Evolutionary conservation across 2,113 vertebrate genomes (phyloP).

Genomic region (Aegypius monachus): DNA sequence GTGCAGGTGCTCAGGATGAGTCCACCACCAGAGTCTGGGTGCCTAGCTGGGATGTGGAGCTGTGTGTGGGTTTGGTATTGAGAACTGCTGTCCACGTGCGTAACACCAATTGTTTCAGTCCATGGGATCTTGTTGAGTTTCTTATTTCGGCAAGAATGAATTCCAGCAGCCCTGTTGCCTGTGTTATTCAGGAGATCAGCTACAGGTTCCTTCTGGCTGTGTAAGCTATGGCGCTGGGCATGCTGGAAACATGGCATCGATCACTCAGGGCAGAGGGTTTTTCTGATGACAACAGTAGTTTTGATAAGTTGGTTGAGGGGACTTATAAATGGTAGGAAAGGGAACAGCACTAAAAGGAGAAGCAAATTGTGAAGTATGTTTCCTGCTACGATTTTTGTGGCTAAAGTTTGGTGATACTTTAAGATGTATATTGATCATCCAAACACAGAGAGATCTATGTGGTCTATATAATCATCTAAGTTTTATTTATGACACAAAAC

Average conservation of each 20-base stretch:
- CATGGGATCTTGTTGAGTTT: not conserved
- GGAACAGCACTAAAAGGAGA: not conserved
- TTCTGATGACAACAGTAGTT: not conserved
- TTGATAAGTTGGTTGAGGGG: not conserved
- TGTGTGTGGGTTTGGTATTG: rapidly evolving
- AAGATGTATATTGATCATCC: not conserved
- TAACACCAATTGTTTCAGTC: not conserved
- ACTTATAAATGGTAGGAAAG: not conserved
- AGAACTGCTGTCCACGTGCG: rapidly evolving
- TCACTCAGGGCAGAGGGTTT: not conserved
- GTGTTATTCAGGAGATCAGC: not conserved
- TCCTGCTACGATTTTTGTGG: not conserved
- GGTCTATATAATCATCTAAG: not conserved
- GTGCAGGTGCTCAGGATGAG: not conserved
- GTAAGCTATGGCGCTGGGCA: not conserved
- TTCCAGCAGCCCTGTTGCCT: not conserved
- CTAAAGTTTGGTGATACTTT: not conserved
- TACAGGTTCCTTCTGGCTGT: not conserved
- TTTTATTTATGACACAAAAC: not conserved
- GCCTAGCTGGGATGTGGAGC: not conserved
- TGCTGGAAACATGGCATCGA: rapidly evolving
- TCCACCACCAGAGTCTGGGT: not conserved
- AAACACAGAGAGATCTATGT: not conserved
- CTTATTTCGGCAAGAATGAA: not conserved
- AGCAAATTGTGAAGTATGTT: not conserved